phyloP scores from a whole-genome alignment of 92 coral and sea anemone species.

The Epizoanthus illoricatus region DNA sequence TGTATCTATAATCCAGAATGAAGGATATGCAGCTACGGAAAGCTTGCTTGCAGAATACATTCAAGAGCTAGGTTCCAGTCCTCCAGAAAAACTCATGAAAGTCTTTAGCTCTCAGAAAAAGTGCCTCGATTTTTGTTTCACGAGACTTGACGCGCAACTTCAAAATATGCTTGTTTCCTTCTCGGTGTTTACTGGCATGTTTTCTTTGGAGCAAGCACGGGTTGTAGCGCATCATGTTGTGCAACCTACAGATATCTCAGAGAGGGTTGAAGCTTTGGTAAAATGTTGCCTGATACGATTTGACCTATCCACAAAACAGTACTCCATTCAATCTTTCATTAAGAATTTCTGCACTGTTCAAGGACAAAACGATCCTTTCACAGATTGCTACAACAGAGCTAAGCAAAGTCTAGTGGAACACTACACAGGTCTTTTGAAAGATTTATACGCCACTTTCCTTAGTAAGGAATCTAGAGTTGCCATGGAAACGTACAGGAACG shows the following conservation, averaged over 20 bases:
- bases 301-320: conserved; percentile 5
- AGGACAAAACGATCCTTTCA: background rate
- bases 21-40: conserved; percentile 9
- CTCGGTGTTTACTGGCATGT: conserved; percentile 50
- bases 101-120: conserved; percentile 26
- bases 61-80: conserved; percentile 31
- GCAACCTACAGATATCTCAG: background rate
- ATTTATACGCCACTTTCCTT: conserved; percentile 40
- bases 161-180: conserved; percentile 45
- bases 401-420: conserved; percentile 33
- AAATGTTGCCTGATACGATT: conserved; percentile 40
- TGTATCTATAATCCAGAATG: conserved; percentile 9
- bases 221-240: conserved; percentile 7
- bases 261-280: conserved; percentile 12
- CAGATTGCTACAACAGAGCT: conserved; percentile 32
- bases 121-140: conserved; percentile 40
- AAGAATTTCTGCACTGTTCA: conserved; percentile 40
- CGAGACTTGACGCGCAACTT: conserved; percentile 19
- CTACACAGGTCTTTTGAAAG: conserved; percentile 16
- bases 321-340: conserved; percentile 44
- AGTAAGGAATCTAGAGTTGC: conserved; percentile 46
- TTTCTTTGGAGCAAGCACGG: conserved; percentile 41
- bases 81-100: conserved; percentile 27
- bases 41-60: conserved; percentile 17
- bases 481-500: conserved; percentile 41